These are phyloP conservation scores for Zapus hudsonius DNA, from an alignment of 2,113 vertebrate genomes.

Conservation along the genomic window DNA sequence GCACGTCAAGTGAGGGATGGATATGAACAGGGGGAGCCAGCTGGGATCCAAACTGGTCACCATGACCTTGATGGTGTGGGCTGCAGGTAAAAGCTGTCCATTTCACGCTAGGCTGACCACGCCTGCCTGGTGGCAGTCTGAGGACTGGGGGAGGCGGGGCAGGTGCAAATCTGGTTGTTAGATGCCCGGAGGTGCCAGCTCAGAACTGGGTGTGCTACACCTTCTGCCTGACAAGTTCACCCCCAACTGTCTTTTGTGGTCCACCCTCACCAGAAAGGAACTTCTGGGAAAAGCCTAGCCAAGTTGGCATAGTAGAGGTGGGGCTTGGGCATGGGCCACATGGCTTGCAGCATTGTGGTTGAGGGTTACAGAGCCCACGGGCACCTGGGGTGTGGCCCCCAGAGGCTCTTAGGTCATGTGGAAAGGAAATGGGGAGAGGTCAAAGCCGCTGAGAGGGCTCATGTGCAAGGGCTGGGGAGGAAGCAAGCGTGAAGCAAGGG, in stretches of 20 bases:
- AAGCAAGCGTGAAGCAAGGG: constrained; percentile 53
- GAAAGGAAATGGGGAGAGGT: neutral
- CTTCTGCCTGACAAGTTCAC: neutral
- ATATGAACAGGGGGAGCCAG: neutral
- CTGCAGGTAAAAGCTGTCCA: neutral
- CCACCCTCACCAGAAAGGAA: neutral
- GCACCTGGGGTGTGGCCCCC: neutral
- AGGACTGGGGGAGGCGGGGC: neutral
- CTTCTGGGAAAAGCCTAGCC: neutral
- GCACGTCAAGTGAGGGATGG: neutral
- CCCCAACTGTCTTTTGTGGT: neutral
- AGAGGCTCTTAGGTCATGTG: neutral
- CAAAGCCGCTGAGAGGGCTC: neutral
- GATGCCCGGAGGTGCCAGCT: accelerated
- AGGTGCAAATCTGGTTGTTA: neutral
- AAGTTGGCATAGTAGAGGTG: neutral
- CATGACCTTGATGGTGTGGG: neutral
- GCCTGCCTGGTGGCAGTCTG: neutral
- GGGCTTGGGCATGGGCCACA: no score
- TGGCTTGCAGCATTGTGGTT: neutral
- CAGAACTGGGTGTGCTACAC: neutral
- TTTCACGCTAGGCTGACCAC: neutral
- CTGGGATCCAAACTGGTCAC: neutral
- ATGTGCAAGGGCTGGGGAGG: neutral
- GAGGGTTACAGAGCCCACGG: neutral